Percentiles rank a stretch among this genome's conserved stretches.
Evolutionary conservation across 2,797 vertebrate genomes (phyloP).

Genomic region (Erpetoichthys calabaricus): DNA sequence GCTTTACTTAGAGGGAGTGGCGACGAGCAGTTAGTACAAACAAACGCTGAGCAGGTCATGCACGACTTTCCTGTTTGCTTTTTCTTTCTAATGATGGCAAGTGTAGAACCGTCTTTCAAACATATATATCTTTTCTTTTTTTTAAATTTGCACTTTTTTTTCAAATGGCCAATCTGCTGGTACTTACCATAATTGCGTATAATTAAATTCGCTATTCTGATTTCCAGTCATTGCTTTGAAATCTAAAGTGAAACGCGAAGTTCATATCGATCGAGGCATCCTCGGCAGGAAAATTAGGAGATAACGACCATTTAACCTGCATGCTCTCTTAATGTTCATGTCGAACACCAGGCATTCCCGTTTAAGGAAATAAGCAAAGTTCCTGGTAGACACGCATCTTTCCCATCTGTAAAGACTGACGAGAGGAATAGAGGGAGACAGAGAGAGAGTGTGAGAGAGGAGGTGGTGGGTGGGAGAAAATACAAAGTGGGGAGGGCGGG

Average conservation of each 20-base stretch:
- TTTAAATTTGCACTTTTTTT: slow-evolving; percentile 11
- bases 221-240: slow-evolving; percentile 25
- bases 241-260: slow-evolving; percentile 19
- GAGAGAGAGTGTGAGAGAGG: slow-evolving; percentile 6
- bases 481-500: slow-evolving; percentile 6
- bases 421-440: slow-evolving; percentile 7
- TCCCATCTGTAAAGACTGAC: slow-evolving; percentile 23
- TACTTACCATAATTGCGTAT: slow-evolving; percentile 16
- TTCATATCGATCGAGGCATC: slow-evolving; percentile 14
- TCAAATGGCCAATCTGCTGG: slow-evolving; percentile 9
- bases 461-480: slow-evolving; percentile 24
- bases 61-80: slow-evolving; percentile 5
- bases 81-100: slow-evolving; percentile 1
- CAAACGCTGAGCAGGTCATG: slow-evolving; percentile 16
- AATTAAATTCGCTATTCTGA: slow-evolving; percentile 21
- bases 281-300: slow-evolving; percentile 18
- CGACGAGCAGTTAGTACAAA: slow-evolving; percentile 21
- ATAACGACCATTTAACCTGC: slow-evolving; percentile 17
- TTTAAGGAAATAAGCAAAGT: slow-evolving; percentile 24
- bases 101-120: slow-evolving; percentile 5
- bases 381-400: slow-evolving; percentile 42
- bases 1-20: slow-evolving; percentile 29
- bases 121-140: slow-evolving; percentile 5
- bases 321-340: slow-evolving; percentile 20
- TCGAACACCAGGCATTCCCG: slow-evolving; percentile 17